Conservation (phyloP, 2,888 invertebrate species). For the Xestobium rufovillosum region DNA sequence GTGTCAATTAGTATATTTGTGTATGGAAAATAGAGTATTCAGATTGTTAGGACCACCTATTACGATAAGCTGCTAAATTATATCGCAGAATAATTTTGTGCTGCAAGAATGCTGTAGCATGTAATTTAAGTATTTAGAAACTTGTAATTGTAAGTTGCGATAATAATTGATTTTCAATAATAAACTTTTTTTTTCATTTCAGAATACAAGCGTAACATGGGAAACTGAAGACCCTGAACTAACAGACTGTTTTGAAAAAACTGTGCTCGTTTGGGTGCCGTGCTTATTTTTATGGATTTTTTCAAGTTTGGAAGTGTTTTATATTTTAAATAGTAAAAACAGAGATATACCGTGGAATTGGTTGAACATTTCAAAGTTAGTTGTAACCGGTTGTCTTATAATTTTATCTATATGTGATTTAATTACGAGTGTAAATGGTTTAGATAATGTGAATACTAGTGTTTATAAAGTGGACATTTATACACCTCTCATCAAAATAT, state of each 20-base stretch:
- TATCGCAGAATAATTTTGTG: too few species aligned
- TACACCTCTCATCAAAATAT: constrained; percentile 68
- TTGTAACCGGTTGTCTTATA: constrained; percentile 56
- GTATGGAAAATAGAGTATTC: too few species aligned
- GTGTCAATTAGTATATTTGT: too few species aligned
- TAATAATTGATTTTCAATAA: too few species aligned
- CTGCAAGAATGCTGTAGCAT: too few species aligned
- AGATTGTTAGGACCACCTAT: too few species aligned
- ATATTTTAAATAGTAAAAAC: constrained; percentile 67
- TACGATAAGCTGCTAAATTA: too few species aligned
- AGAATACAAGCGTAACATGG: constrained; percentile 77
- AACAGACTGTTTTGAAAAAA: constrained; percentile 87
- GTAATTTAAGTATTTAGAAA: too few species aligned
- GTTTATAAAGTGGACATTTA: constrained; percentile 66
- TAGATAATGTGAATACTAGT: constrained; percentile 40
- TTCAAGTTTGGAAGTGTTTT: constrained; percentile 65
- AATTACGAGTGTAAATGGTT: constrained; percentile 49
- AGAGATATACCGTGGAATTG: constrained; percentile 72
- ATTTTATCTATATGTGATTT: constrained; percentile 63
- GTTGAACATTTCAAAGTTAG: constrained; percentile 62
- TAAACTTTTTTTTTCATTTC: constrained; percentile 37
- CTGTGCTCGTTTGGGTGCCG: constrained; percentile 83
- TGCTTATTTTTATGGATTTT: constrained; percentile 77
- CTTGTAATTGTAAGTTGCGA: too few species aligned
- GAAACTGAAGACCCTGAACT: constrained; percentile 71